Conservation (phyloP, 1,140 invertebrate species). For the Pantala flavescens region DNA sequence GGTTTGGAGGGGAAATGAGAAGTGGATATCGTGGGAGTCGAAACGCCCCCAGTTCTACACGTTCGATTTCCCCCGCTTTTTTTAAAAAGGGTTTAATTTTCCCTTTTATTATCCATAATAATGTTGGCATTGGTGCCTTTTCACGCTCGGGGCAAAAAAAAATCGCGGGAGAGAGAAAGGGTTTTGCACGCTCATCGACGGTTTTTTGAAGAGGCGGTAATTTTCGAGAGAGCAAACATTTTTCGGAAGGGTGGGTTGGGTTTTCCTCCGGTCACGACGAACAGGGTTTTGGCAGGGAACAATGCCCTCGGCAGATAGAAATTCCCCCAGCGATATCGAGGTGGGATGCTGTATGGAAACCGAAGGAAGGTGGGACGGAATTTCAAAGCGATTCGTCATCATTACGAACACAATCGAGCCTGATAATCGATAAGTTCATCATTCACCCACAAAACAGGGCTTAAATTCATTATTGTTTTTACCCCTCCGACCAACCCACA, state of each 20-base stretch:
- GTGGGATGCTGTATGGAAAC: background rate
- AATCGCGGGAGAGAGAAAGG: background rate
- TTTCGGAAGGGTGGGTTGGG: background rate
- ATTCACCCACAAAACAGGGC: constrained; percentile 2
- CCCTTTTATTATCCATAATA: background rate
- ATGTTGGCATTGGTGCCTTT: background rate
- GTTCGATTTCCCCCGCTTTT: too few relatives aligned
- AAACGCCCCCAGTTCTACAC: too few relatives aligned
- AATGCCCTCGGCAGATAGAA: background rate
- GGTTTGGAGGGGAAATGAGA: too few relatives aligned
- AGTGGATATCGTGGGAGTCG: too few relatives aligned
- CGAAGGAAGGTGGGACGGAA: background rate
- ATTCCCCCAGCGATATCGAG: constrained; percentile 2
- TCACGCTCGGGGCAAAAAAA: background rate
- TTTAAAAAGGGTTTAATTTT: background rate
- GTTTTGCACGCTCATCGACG: background rate
- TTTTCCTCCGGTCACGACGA: background rate
- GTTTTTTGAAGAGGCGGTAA: too few relatives aligned
- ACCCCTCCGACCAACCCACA: too few relatives aligned
- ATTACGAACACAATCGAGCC: background rate
- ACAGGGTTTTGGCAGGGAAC: background rate
- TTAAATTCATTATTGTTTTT: constrained; percentile 10
- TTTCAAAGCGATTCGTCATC: constrained; percentile 9
- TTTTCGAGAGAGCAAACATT: too few relatives aligned
- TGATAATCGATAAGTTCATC: constrained; percentile 2